Evolutionary conservation across 2,113 vertebrate genomes (phyloP), one percentile per base, ranked within the genome.

Genomic region (Megalops atlanticus): DNA sequence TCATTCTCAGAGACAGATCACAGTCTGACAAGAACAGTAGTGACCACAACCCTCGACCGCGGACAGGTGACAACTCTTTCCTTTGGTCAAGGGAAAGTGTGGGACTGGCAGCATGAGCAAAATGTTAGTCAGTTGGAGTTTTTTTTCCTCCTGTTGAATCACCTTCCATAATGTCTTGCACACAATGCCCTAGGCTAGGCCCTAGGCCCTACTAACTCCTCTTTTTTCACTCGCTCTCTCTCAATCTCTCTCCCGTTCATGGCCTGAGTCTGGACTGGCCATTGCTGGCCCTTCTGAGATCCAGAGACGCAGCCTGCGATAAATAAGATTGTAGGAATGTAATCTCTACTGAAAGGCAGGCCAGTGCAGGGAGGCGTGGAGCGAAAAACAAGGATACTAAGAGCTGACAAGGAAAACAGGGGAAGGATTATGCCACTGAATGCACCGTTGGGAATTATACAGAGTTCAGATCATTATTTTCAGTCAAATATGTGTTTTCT

Each of bases 21-120:
- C 85, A 83, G 77, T 85, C 81, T 84, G 79, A 74, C 27, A 77
- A 76, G 76, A 83, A 77, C 85, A 86, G 85, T 79, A 83, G 86
- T 54, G 79, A 84, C 41, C 82, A 85, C 81, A n/a, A 75, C 78
- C 35, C 33, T 80, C 70, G 35, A 73, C 33, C 39, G 49, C 47
- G 31, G 47, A 73, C 52, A 80, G 84, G 80, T 43, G 72, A 69
- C 47, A 70, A 45, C 47, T 73, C 80, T 78, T 43, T 33, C 64
- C 78, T 73, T 80, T n/a, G n/a, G n/a, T n/a, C n/a, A n/a, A n/a
- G n/a, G n/a, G n/a, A n/a, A n/a, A n/a, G 39, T 41, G 27, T 49
- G 10, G 41, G 43, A 47, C 27, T 49, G 40, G 27, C 12, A 49
- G 27, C 41, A 1, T 1, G 35, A 71, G 16, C 14, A 18, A 71